Evolutionary conservation across 2,113 vertebrate species (phyloP).

Genomic region (Microcebus griseorufus): DNA sequence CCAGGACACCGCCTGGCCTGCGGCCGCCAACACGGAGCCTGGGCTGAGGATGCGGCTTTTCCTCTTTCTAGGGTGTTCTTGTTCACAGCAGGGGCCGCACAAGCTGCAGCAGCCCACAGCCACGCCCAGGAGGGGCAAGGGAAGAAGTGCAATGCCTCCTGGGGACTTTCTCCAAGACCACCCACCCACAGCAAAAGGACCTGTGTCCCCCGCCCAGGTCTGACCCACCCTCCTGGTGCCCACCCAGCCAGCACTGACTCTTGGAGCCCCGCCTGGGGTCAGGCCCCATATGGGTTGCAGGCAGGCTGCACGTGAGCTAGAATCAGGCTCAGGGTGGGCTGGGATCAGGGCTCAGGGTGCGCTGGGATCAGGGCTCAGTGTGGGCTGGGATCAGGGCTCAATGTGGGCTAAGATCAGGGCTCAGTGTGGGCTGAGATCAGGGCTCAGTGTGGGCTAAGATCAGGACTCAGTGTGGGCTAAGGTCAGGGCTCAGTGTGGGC

Average conservation of each 20-base stretch:
- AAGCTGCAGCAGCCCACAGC: rapidly evolving
- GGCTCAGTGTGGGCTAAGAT: neutral
- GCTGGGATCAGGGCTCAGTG: neutral
- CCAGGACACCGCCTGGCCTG: neutral
- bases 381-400: neutral
- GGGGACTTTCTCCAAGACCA: rapidly evolving
- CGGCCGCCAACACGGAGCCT: neutral
- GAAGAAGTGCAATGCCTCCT: rapidly evolving
- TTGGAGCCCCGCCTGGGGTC: neutral
- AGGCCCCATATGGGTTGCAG: too few species aligned
- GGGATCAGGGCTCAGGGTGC: neutral
- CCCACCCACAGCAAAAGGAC: neutral
- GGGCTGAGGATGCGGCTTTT: rapidly evolving
- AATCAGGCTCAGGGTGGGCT: neutral
- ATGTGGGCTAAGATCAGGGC: rapidly evolving
- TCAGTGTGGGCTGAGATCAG: rapidly evolving
- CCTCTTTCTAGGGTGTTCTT: neutral
- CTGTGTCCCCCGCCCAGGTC: rapidly evolving
- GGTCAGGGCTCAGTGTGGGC: neutral
- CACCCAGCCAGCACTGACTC: rapidly evolving
- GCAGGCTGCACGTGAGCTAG: rapidly evolving
- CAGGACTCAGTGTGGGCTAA: too few species aligned
- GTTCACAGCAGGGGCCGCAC: too few species aligned
- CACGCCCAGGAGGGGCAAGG: rapidly evolving
- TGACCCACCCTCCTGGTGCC: rapidly evolving